Evolutionary conservation across 2,113 vertebrate species (phyloP).

Genomic region (Antechinus stuartii): DNA sequence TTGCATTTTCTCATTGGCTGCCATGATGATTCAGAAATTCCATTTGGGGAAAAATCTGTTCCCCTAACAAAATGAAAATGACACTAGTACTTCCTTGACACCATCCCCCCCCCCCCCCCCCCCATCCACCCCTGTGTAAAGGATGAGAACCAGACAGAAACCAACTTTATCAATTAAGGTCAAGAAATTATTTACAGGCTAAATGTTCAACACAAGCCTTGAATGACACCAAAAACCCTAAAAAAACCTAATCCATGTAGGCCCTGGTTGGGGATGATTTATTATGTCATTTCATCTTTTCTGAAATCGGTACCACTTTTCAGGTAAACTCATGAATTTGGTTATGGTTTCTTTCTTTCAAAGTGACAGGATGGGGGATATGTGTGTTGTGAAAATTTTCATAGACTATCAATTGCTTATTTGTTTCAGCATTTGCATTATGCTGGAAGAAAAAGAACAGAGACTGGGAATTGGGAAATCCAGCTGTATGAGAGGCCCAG

Average conservation of each 20-base stretch:
- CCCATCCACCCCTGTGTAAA: background rate
- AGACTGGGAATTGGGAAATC: background rate
- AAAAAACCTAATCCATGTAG: background rate
- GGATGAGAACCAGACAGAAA: conserved; percentile 12
- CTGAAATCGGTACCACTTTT: background rate
- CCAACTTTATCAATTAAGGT: background rate
- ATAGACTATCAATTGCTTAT: background rate
- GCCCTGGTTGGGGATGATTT: background rate
- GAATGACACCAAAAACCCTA: background rate
- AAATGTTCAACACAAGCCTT: background rate
- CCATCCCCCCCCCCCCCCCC: background rate
- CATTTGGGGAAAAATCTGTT: conserved; percentile 1
- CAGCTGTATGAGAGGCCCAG: background rate
- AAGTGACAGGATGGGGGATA: background rate
- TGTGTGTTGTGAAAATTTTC: background rate
- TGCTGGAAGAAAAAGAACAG: background rate
- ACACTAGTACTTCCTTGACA: background rate
- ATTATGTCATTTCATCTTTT: conserved; percentile 3
- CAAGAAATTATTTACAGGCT: background rate
- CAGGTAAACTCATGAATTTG: background rate
- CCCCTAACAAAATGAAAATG: background rate
- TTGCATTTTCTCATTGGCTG: background rate
- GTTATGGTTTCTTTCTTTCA: conserved; percentile 25
- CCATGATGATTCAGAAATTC: conserved; percentile 14
- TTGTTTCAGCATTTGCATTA: background rate